Percentiles rank a stretch among this genome's conserved stretches.
phyloP scores from a whole-genome alignment of 2,113 vertebrate species.

The Pyrgilauda ruficollis region DNA sequence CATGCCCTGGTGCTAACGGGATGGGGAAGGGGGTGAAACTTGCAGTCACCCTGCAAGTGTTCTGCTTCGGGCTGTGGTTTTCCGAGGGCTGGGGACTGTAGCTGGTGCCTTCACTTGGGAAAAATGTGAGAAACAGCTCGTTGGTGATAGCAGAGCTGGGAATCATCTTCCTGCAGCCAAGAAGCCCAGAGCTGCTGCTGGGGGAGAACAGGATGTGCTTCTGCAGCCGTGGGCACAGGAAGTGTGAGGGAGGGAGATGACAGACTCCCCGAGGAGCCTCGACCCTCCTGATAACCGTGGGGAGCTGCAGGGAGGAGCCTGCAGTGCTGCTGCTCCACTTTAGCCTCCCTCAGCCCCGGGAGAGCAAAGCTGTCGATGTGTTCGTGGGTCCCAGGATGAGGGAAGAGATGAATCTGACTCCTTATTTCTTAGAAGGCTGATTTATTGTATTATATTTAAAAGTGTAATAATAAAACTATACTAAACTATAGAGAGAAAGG shows the following conservation, averaged over 20 bases:
- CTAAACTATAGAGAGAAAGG: no score
- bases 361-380: neutral
- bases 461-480: no score
- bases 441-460: no score
- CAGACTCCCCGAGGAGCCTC: neutral
- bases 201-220: neutral
- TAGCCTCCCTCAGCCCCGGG: fast-evolving
- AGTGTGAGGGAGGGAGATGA: neutral
- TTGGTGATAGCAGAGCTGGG: neutral
- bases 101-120: neutral
- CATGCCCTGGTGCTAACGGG: neutral
- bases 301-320: neutral
- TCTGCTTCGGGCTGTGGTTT: neutral
- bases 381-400: no score
- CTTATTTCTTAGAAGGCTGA: no score
- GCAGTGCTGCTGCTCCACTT: neutral
- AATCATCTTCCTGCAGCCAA: neutral
- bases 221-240: neutral
- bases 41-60: neutral
- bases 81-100: neutral
- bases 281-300: neutral
- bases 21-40: neutral
- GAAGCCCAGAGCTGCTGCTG: neutral
- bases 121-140: neutral
- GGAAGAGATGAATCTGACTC: no score